Evolutionary conservation across 2,888 invertebrate species (phyloP).

Genomic region (Conus canariensis): DNA sequence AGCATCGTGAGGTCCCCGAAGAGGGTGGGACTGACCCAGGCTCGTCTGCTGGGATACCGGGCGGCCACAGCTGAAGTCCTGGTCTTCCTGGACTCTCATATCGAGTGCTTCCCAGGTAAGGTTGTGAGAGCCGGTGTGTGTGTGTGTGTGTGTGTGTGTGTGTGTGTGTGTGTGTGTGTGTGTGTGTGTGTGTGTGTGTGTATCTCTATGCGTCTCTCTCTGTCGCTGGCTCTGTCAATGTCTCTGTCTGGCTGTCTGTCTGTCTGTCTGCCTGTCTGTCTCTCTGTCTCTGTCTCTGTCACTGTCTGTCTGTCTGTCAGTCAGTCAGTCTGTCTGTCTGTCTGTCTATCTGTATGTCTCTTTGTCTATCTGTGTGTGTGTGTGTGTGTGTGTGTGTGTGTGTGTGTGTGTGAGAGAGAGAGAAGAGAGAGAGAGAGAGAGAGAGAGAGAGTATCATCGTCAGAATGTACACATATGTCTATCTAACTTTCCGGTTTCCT

Average conservation of each 20-base stretch:
- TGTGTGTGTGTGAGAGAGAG: no score
- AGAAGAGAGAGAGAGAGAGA: no score
- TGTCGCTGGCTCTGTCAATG: not conserved
- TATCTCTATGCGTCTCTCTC: not conserved
- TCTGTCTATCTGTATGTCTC: not conserved
- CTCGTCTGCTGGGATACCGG: constrained; percentile 49
- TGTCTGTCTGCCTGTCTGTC: constrained; percentile 14
- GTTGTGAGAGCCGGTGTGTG: not conserved
- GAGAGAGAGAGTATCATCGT: no score
- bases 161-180: constrained; percentile 8
- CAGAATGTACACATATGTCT: no score
- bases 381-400: no score
- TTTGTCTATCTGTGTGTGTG: not conserved
- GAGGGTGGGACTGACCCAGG: constrained; percentile 50
- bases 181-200: constrained; percentile 3
- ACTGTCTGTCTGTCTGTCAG: not conserved
- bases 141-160: not conserved
- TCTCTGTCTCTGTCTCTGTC: not conserved
- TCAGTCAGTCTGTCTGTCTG: not conserved
- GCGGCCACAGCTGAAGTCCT: constrained; percentile 48
- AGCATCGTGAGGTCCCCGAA: constrained; percentile 46
- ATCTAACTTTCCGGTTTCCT: no score
- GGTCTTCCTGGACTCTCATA: constrained; percentile 54
- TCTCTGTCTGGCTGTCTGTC: not conserved
- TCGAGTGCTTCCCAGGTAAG: constrained; percentile 53